Percentiles rank a stretch among this genome's conserved stretches.
These are phyloP conservation scores for Nothobranchius kuhntae DNA, from an alignment of 2,113 vertebrate genomes.

Conservation along the genomic window DNA sequence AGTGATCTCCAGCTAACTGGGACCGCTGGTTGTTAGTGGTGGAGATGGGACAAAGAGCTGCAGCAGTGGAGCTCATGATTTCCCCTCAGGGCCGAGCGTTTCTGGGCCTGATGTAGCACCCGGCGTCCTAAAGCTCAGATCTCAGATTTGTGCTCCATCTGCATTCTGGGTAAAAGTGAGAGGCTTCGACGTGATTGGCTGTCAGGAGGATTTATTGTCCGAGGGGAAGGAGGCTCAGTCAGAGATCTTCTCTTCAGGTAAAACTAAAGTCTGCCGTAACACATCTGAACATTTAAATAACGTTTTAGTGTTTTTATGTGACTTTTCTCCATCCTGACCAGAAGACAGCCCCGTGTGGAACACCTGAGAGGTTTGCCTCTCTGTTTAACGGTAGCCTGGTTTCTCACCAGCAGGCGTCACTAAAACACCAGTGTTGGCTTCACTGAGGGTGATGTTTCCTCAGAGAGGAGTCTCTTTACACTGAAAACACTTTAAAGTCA, in stretches of 20 bases:
- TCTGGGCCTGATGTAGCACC: constrained; percentile 11
- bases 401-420: no score
- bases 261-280: background rate
- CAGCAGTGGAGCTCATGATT: constrained; percentile 44
- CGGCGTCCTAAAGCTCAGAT: constrained; percentile 46
- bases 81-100: constrained; percentile 46
- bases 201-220: constrained; percentile 20
- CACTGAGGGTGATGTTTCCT: no score
- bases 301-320: no score
- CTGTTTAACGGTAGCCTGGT: no score
- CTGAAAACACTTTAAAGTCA: no score
- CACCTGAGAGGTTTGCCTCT: no score
- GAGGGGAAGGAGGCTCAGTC: constrained; percentile 18
- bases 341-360: no score
- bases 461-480: no score
- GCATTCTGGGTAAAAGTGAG: constrained; percentile 48
- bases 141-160: constrained; percentile 23
- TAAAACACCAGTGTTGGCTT: no score
- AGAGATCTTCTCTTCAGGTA: constrained; percentile 4
- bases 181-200: constrained; percentile 34
- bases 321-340: no score
- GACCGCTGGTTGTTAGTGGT: constrained; percentile 6
- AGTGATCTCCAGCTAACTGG: constrained; percentile 40
- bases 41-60: constrained; percentile 23
- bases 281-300: no score